These are phyloP conservation scores for Aix galericulata DNA, from an alignment of 2,113 vertebrate genomes.

Conservation along the genomic window DNA sequence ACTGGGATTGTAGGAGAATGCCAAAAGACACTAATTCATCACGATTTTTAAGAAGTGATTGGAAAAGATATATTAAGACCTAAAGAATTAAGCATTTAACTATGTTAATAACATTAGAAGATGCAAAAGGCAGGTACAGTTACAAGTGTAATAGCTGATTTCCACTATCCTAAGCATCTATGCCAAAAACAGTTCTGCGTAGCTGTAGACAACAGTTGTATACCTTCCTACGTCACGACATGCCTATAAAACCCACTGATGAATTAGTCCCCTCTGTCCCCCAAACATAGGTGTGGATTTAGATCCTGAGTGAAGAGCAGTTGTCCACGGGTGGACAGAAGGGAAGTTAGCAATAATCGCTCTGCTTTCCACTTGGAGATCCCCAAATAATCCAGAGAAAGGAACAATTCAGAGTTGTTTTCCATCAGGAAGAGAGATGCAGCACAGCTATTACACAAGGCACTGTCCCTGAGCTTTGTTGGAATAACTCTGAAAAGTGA, in stretches of 20 bases:
- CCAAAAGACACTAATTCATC: not conserved
- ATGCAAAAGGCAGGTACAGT: not conserved
- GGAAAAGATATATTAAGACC: not conserved
- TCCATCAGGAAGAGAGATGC: not conserved
- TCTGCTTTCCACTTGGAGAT: not conserved
- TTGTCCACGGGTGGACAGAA: not conserved
- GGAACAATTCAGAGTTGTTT: not conserved
- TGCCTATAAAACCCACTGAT: not conserved
- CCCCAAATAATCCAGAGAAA: not conserved
- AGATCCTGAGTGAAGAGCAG: not conserved
- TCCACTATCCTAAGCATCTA: not conserved
- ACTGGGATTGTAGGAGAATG: not conserved
- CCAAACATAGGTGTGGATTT: rapidly evolving
- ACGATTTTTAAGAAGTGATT: not conserved
- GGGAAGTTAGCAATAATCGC: not conserved
- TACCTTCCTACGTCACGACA: not conserved
- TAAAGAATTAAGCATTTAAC: not conserved
- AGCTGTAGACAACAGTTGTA: not conserved
- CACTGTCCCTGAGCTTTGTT: not conserved
- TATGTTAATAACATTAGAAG: not conserved
- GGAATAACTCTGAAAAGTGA: not conserved
- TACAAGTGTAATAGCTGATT: not conserved
- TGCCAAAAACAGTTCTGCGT: not conserved
- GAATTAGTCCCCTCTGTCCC: not conserved
- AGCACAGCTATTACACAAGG: not conserved